Evolutionary conservation across 2,113 vertebrate genomes (phyloP).

Genomic region (Ovis aries): ARS-UI_Ramb_v3.0 NC_056056.1:145213501-145214000

Average conservation of each 20-base stretch:
- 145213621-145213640: not conserved
- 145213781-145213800: not conserved
- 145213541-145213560: not conserved
- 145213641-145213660: not conserved
- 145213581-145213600: not conserved
- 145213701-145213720: not conserved
- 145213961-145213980: not conserved
- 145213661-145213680: not conserved
- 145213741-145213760: not conserved
- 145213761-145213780: not conserved
- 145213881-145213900: not conserved
- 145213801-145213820: not conserved
- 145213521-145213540: not conserved
- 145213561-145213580: not conserved
- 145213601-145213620: not conserved
- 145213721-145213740: not conserved
- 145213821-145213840: not conserved
- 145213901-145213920: not conserved
- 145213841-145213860: not conserved
- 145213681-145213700: not conserved
- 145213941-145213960: not conserved
- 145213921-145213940: not conserved
- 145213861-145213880: not conserved
- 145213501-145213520: not conserved
- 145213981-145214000: not conserved